Percentiles rank a stretch among this genome's conserved stretches.
Conservation (phyloP, 2,888 invertebrate species). For the Drosophila hamatofila region DNA sequence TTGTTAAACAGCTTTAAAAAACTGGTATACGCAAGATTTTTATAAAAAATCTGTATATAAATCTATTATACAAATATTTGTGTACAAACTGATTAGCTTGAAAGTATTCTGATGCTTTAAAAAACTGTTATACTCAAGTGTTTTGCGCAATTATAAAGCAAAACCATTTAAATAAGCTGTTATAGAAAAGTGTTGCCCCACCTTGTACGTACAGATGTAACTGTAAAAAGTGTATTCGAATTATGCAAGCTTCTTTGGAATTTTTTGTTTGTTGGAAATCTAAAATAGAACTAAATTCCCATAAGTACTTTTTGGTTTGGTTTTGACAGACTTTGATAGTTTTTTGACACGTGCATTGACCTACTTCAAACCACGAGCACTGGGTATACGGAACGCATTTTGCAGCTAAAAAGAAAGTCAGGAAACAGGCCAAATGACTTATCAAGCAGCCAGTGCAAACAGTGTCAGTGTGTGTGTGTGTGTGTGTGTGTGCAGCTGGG, state of each 20-base stretch:
- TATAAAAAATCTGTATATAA: neutral
- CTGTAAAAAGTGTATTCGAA: neutral
- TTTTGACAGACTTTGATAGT: neutral
- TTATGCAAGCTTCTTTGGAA: neutral
- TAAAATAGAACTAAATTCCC: neutral
- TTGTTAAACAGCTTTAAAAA: too few species aligned
- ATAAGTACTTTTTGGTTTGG: neutral
- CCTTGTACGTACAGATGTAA: neutral
- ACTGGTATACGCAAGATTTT: too few species aligned
- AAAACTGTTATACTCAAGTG: neutral
- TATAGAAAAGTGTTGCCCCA: neutral
- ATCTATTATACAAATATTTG: neutral
- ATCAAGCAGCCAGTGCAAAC: constrained; percentile 42
- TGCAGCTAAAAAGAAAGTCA: constrained; percentile 27
- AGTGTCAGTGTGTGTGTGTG: constrained; percentile 18
- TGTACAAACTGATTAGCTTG: too few species aligned
- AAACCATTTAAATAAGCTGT: neutral
- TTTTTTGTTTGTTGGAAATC: neutral
- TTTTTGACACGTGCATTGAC: constrained; percentile 1
- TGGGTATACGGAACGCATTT: constrained; percentile 14
- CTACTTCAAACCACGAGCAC: neutral
- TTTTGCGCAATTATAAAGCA: neutral
- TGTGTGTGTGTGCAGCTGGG: constrained; percentile 16
- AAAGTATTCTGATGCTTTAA: neutral
- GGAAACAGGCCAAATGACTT: constrained; percentile 58